Conservation (phyloP, 2,888 invertebrate species). For the Pammene fasciana region DNA sequence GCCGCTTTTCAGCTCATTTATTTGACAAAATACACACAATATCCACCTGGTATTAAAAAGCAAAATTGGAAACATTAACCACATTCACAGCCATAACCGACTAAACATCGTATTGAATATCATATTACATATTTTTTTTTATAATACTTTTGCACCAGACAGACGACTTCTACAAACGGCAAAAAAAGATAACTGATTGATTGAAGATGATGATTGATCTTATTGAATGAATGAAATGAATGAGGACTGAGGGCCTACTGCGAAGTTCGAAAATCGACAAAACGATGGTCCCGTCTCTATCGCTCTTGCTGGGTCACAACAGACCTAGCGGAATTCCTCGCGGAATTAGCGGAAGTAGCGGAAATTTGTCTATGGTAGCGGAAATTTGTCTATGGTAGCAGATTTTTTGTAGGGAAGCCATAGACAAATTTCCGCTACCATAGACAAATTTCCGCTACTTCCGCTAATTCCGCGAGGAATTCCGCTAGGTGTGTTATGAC, state of each 20-base stretch:
- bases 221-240: not conserved
- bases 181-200: slow-evolving; percentile 29
- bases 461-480: too few relatives aligned
- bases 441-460: too few relatives aligned
- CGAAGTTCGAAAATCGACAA: too few relatives aligned
- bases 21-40: slow-evolving; percentile 12
- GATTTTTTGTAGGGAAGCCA: too few relatives aligned
- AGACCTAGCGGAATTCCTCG: too few relatives aligned
- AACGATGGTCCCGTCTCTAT: too few relatives aligned
- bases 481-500: too few relatives aligned
- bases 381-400: too few relatives aligned
- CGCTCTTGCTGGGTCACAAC: too few relatives aligned
- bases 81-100: slow-evolving; percentile 3
- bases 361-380: too few relatives aligned
- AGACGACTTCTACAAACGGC: slow-evolving; percentile 6
- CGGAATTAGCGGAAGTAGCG: too few relatives aligned
- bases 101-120: slow-evolving; percentile 14
- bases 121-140: slow-evolving; percentile 13
- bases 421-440: too few relatives aligned
- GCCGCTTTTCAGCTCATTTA: slow-evolving; percentile 47
- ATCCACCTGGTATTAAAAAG: slow-evolving; percentile 13
- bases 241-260: not conserved
- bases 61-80: slow-evolving; percentile 9
- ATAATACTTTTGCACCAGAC: not conserved
- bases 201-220: not conserved